Conservation (phyloP, 1,140 invertebrate species). For the Leptoteleia sp. region DNA sequence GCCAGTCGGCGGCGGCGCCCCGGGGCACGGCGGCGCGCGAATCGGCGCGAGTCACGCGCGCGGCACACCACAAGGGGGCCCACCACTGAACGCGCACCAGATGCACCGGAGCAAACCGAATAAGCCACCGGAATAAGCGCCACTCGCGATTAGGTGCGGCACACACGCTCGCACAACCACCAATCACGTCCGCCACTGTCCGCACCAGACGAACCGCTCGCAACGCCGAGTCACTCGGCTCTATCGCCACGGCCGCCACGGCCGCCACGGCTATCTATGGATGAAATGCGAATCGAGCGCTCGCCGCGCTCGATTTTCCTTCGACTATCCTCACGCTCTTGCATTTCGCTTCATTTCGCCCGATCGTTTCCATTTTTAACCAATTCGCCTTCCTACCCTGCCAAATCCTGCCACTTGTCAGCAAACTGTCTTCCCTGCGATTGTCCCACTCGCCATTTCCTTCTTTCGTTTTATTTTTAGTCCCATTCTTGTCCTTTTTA, state of each 20-base stretch:
- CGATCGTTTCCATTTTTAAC: background rate
- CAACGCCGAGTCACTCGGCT: constrained; percentile 16
- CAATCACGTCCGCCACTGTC: constrained; percentile 31
- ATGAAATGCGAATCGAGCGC: constrained; percentile 17
- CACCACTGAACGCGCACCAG: too few relatives aligned
- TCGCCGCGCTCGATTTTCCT: constrained; percentile 14
- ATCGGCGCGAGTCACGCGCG: background rate
- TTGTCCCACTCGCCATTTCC: too few relatives aligned
- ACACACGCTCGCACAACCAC: constrained; percentile 13
- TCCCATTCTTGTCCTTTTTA: too few relatives aligned
- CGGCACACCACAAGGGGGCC: background rate
- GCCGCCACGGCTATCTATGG: constrained; percentile 25
- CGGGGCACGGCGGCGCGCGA: background rate
- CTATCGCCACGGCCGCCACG: constrained; percentile 17
- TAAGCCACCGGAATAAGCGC: too few relatives aligned
- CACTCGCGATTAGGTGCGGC: constrained; percentile 22
- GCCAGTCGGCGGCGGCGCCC: background rate
- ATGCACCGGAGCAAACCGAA: too few relatives aligned
- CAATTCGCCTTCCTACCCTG: too few relatives aligned
- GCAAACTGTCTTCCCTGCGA: too few relatives aligned
- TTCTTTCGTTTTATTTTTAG: too few relatives aligned
- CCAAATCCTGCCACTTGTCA: too few relatives aligned
- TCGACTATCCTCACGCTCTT: background rate
- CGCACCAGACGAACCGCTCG: constrained; percentile 16
- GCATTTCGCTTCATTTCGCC: too few relatives aligned